Evolutionary conservation across 2,888 invertebrate species (phyloP), one percentile per base, ranked within the genome.

Genomic region (Pseudococcus viburni): DNA sequence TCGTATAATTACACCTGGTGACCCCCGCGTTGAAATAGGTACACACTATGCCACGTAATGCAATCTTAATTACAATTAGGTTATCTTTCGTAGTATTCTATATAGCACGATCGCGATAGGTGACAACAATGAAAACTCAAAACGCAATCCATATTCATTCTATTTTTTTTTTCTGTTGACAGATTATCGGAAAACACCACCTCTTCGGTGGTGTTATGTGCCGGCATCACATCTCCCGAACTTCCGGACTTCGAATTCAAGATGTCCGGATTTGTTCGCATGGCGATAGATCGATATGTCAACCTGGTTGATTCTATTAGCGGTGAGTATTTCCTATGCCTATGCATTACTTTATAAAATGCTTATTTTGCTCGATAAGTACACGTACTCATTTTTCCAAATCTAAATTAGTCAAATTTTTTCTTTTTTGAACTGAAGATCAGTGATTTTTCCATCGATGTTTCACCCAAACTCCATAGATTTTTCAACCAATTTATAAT

Each of bases 281-380:
- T 94, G 90, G 94, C 94, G 39, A 93, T 94, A 90, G 94, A 94
- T 91, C 94, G 94, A 92, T 95, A 95, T 91, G 94, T 94, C 92
- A 93, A 94, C 91, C 93, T 95, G 90, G 94, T 95, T 68, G 95
- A 95, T 91, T 94, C 94, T 91, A 94, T 95, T 90, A 95, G 95
- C 92, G 96, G 96, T 96, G 93, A 92, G 93, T 91, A 26, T 26
- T 26, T 26, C 12, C 11, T 0, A 68, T 22, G 4, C 19, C n/a
- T n/a, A n/a, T n/a, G n/a, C n/a, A n/a, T n/a, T n/a, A n/a, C n/a
- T n/a, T n/a, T n/a, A n/a, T n/a, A n/a, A n/a, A n/a, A n/a, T n/a
- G n/a, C n/a, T n/a, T n/a, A n/a, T n/a, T n/a, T n/a, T n/a, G n/a
- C n/a, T n/a, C n/a, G n/a, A 33, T 33, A 33, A 33, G 3, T 33